phyloP scores from a whole-genome alignment of 2,113 vertebrate species.

The Erinaceus europaeus region DNA sequence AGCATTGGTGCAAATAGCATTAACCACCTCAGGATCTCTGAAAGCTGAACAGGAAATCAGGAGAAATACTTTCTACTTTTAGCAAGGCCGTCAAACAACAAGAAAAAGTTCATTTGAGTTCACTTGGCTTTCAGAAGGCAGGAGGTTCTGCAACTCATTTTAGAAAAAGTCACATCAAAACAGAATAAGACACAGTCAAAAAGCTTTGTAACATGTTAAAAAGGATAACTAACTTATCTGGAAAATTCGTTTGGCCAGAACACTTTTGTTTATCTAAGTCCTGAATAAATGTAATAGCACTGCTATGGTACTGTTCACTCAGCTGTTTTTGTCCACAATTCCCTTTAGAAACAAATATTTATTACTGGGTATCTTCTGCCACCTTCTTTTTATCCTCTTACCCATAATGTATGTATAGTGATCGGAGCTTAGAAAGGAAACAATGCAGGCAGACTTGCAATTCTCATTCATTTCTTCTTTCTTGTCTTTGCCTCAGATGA shows the following conservation, averaged over 20 bases:
- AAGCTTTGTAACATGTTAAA: constrained; percentile 48
- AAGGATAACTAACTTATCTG: constrained; percentile 51
- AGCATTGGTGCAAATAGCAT: background rate
- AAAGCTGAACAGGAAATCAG: background rate
- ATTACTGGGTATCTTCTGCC: background rate
- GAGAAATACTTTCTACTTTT: background rate
- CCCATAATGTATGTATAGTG: constrained; percentile 9
- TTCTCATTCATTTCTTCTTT: constrained; percentile 20
- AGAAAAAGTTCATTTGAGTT: constrained; percentile 59
- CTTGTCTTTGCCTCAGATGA: constrained; percentile 85
- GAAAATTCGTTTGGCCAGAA: constrained; percentile 42
- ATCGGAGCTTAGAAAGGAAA: constrained; percentile 11
- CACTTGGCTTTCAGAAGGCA: constrained; percentile 51
- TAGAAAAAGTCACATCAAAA: constrained; percentile 49
- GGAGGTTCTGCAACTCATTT: constrained; percentile 47
- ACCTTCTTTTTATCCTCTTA: background rate
- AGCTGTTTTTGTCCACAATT: background rate
- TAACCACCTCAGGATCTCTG: background rate
- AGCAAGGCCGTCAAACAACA: background rate
- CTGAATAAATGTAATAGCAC: background rate
- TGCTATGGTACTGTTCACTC: background rate
- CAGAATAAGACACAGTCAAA: constrained; percentile 46
- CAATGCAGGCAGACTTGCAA: background rate
- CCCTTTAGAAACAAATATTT: background rate
- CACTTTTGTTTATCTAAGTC: constrained; percentile 38